Conservation (phyloP, 2,113 vertebrate species). For the Mobula birostris region DNA sequence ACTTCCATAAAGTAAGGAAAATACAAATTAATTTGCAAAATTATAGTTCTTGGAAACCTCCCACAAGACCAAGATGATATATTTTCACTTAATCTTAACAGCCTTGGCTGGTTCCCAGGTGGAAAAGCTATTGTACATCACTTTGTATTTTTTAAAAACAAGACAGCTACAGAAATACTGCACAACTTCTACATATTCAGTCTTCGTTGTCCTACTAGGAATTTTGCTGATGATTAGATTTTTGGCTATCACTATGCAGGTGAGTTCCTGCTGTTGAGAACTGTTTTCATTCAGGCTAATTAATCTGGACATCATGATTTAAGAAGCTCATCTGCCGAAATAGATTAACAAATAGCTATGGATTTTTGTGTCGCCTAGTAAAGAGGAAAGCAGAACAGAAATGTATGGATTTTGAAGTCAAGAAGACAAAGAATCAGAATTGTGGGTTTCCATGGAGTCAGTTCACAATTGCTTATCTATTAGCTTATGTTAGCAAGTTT, state of each 20-base stretch:
- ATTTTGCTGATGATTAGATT: neutral
- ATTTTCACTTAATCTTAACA: neutral
- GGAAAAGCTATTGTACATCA: neutral
- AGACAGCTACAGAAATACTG: neutral
- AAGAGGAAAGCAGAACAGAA: neutral
- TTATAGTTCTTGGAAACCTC: neutral
- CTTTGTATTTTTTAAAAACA: neutral
- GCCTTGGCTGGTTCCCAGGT: neutral
- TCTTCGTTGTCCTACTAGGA: neutral
- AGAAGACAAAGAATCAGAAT: slow-evolving; percentile 1
- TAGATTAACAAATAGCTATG: neutral
- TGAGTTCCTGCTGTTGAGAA: neutral
- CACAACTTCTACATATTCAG: neutral
- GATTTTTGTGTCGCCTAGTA: neutral
- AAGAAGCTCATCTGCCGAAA: neutral
- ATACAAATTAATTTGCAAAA: slow-evolving; percentile 10
- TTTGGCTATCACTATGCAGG: neutral
- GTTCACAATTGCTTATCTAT: neutral
- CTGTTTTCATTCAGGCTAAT: neutral
- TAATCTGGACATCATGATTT: neutral
- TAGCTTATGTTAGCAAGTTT: neutral
- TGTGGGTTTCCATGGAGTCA: neutral
- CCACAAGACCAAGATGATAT: neutral
- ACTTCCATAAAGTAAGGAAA: neutral
- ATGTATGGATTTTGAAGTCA: neutral